Evolutionary conservation across 2,888 invertebrate genomes (phyloP).

Genomic region (Onthophagus sagittarius): DNA sequence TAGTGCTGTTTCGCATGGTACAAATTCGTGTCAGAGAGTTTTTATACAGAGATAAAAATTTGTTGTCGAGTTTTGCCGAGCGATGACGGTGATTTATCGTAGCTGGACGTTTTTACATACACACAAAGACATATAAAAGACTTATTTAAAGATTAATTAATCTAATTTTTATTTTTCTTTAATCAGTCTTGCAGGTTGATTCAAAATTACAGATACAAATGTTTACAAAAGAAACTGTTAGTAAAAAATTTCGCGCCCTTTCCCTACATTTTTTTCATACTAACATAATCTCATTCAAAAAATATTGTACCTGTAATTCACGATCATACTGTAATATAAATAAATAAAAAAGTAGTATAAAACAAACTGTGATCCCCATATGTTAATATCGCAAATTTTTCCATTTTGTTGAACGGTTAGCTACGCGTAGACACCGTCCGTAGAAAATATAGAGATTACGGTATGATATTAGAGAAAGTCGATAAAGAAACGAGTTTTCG

Average conservation of each 20-base stretch:
- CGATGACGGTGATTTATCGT: slow-evolving; percentile 32
- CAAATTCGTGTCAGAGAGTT: slow-evolving; percentile 49
- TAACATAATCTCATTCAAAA: too few relatives aligned
- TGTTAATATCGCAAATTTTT: neutral
- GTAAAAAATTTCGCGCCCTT: too few relatives aligned
- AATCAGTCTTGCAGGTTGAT: too few relatives aligned
- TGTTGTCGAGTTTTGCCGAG: slow-evolving; percentile 46
- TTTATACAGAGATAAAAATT: slow-evolving; percentile 42
- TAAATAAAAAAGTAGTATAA: neutral
- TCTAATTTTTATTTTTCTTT: too few relatives aligned
- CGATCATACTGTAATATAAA: neutral
- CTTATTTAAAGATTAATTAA: neutral
- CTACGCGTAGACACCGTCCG: slow-evolving; percentile 26
- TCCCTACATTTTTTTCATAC: too few relatives aligned
- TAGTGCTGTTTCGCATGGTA: slow-evolving; percentile 50
- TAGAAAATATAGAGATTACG: slow-evolving; percentile 42
- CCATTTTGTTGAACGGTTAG: neutral
- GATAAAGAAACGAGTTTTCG: neutral
- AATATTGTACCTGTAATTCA: too few relatives aligned
- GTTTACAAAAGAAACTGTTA: too few relatives aligned
- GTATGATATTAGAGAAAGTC: slow-evolving; percentile 29
- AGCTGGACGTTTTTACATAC: slow-evolving; percentile 30
- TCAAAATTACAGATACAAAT: too few relatives aligned
- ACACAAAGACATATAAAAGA: slow-evolving; percentile 11
- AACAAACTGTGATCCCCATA: slow-evolving; percentile 14